Base-by-base conservation (phyloP, 2,113 vertebrate genomes). In the Dicaeum eximium region DNA sequence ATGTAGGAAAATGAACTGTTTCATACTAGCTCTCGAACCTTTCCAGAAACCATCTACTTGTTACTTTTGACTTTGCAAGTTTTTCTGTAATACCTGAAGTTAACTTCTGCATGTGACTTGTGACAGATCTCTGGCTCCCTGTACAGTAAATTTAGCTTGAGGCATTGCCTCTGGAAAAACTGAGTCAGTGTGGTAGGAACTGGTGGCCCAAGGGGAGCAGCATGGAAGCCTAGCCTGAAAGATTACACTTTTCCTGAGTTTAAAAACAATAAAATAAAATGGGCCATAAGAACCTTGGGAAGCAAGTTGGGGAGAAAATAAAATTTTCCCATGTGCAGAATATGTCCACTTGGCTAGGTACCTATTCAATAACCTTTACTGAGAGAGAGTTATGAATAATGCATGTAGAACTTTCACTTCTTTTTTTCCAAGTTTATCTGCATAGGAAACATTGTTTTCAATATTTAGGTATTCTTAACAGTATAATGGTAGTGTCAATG, bases 131-230 rank as follows among this genome's bases (percentile, higher is more conserved):
- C 65, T 91, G 85, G 54, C 65, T 96, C 33, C 50, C 42, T 80
- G 38, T 58, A 37, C 54, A 58, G 67, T 89, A 86, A 94, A 97
- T 97, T 94, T 96, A 80, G 93, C 94, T 91, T 72, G 66, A 96
- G 87, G 90, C 84, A 96, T 80, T 87, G 92, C 84, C 87, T 95
- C 86, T 96, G 80, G 92, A 97, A 94, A 91, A 96, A 92, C 40
- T 86, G 72, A 94, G 56, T 96, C 61, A 70, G 10, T 84, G 79
- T 94, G 20, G 64, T 86, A 50, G 93, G 79, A 94, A 88, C 74
- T 25, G 35, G 71, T 94, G 91, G 73, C 92, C 64, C 10, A 23
- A 72, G 88, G 74, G 80, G 83, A 80, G 67, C 60, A 91, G 67
- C 45, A 53, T 69, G 82, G 92, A 95, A 82, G 78, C 77, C 31